Percentiles rank a stretch among this genome's conserved stretches.
Evolutionary conservation across 2,797 vertebrate genomes (phyloP).

Genomic region (Leptoclinus maculatus): DNA sequence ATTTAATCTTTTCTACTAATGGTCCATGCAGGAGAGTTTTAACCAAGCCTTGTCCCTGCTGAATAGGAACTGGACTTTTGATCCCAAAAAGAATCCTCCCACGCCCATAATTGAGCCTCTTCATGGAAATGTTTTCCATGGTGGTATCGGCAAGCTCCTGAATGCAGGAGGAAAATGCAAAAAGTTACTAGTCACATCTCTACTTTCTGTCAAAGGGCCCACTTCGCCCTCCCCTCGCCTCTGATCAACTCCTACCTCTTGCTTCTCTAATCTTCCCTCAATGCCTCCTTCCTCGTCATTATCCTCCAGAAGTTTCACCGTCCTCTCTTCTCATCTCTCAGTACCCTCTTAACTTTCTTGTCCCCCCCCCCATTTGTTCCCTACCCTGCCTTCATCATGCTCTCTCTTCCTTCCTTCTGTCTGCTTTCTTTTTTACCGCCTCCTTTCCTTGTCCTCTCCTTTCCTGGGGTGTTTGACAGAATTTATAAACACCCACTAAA

Average conservation of each 20-base stretch:
- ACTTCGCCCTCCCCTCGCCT: background rate
- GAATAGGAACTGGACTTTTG: background rate
- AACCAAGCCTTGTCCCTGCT: background rate
- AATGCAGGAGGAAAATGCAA: background rate
- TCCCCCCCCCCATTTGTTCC: background rate
- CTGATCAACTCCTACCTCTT: background rate
- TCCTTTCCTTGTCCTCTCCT: conserved; percentile 23
- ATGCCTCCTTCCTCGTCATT: background rate
- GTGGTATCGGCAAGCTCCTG: background rate
- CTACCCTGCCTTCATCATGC: background rate
- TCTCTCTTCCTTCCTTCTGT: background rate
- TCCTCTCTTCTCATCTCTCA: background rate
- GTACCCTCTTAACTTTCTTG: background rate
- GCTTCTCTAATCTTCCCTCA: background rate
- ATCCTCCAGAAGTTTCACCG: background rate
- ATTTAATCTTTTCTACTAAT: background rate
- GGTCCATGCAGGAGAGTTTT: background rate
- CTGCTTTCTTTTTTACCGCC: background rate
- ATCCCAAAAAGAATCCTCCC: background rate
- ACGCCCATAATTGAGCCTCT: background rate
- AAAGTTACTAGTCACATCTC: background rate
- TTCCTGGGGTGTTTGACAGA: conserved; percentile 56
- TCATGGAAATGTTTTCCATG: background rate
- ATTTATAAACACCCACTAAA: conserved; percentile 67
- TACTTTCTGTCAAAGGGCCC: background rate